phyloP scores from a whole-genome alignment of 2,888 invertebrate genomes.

The Choristoneura rosaceana region DNA sequence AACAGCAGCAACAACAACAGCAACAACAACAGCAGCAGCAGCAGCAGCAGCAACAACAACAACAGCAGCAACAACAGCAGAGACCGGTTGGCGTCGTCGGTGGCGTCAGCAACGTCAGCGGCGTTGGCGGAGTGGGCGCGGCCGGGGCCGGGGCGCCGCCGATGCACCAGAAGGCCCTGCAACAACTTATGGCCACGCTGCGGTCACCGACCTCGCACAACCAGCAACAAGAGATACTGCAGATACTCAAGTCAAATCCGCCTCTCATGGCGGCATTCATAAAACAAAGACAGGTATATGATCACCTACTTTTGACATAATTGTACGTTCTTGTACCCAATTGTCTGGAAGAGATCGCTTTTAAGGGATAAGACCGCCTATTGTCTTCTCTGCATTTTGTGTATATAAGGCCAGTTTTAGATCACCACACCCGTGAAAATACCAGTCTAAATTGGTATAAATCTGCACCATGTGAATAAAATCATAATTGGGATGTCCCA shows the following conservation, averaged over 20 bases:
- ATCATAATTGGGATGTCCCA: too few species aligned
- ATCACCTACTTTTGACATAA: too few species aligned
- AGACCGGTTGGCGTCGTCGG: conserved; percentile 50
- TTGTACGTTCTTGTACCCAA: too few species aligned
- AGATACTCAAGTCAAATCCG: conserved; percentile 96
- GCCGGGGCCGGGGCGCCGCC: conserved; percentile 67
- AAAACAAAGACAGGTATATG: conserved; percentile 90
- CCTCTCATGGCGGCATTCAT: conserved; percentile 98
- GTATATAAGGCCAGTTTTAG: too few species aligned
- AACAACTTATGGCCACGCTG: conserved; percentile 95
- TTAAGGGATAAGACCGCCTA: too few species aligned
- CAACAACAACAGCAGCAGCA: conserved; percentile 32
- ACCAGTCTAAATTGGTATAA: too few species aligned
- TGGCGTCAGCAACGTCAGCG: conserved; percentile 45
- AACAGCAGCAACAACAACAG: conserved; percentile 11
- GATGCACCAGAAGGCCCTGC: conserved; percentile 88
- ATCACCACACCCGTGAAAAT: too few species aligned
- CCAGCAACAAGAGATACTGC: conserved; percentile 95
- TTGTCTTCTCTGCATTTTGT: too few species aligned
- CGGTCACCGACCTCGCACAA: conserved; percentile 95
- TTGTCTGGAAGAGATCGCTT: too few species aligned
- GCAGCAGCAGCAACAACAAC: conserved; percentile 40
- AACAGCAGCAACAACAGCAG: conserved; percentile 55
- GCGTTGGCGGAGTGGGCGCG: conserved; percentile 71
- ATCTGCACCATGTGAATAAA: too few species aligned